Base-by-base conservation (phyloP, 2,888 invertebrate species). In the Sesia apiformis region DNA sequence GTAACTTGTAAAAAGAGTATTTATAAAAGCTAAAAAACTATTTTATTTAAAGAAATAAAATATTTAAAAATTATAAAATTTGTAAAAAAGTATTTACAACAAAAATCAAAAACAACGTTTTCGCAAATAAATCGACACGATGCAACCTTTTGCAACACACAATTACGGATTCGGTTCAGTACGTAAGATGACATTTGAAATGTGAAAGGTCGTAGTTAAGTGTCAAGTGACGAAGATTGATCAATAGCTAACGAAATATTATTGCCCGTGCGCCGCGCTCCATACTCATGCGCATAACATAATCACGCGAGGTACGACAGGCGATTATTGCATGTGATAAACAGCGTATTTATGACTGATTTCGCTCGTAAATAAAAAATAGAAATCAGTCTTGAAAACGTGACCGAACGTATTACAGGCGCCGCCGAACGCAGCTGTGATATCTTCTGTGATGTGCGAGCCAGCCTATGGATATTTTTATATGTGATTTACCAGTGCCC, bases 401-500 rank as follows among this genome's bases (percentile, higher is more conserved):
- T 51, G 46, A 46, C 38, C 38, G 7, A 38, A 38, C 7, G 50
- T 23, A 8, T 7, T 8, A 40, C 40, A n/a, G 40, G 39, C 78
- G 78, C 76, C 76, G 76, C 69, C 69, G 83, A 83, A 81, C 75
- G 74, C 78, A 76, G 82, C 87, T 89, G 89, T 89, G 89, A 89
- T 89, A 89, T 58, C 72, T 78, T 74, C 86, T 89, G 88, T 89
- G 88, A 88, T 88, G 84, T 80, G 86, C 76, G 78, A 80, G 72
- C 77, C 74, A 81, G 77, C 78, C 77, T 77, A 78, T 74, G 81
- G 81, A 86, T 88, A 88, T 87, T 88, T 88, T 86, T 89, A 79
- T 87, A 88, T 88, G 88, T 89, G 85, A 89, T 89, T 88, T 88
- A 89, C 75, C 79, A 85, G 84, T 85, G 85, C 84, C 86, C 81